Evolutionary conservation across 2,113 vertebrate genomes (phyloP).

Genomic region (Suricata suricatta): DNA sequence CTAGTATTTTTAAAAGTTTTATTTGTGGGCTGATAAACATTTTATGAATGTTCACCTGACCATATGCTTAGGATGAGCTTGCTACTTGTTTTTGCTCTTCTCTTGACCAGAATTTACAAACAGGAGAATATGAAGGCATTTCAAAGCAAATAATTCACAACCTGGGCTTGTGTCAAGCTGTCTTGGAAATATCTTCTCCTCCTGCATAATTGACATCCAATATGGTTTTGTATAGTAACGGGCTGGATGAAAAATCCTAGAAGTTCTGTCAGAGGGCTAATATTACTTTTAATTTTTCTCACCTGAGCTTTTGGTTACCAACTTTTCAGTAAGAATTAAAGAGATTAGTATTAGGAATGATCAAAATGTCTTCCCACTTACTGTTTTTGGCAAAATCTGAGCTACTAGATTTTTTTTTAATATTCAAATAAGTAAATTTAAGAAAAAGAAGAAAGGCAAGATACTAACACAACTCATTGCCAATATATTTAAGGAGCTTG

Average conservation of each 20-base stretch:
- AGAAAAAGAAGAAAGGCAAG: background rate
- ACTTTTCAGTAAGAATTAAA: constrained; percentile 13
- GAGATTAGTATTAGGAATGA: background rate
- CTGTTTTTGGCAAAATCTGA: constrained; percentile 4
- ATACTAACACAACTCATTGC: background rate
- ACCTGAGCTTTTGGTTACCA: background rate
- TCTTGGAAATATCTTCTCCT: constrained; percentile 18
- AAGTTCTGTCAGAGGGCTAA: background rate
- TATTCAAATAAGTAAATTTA: background rate
- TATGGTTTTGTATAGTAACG: background rate
- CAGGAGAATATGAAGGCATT: constrained; percentile 52
- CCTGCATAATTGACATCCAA: background rate
- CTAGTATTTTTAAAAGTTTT: constrained; percentile 48
- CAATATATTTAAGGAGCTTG: background rate
- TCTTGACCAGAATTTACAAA: constrained; percentile 53
- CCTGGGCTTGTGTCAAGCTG: background rate
- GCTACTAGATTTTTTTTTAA: background rate
- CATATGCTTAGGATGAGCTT: background rate
- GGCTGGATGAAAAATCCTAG: background rate
- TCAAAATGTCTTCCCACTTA: background rate
- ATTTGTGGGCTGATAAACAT: constrained; percentile 56
- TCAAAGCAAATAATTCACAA: constrained; percentile 65
- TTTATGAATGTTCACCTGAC: constrained; percentile 60
- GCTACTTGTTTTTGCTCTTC: constrained; percentile 42
- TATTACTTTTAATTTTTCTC: background rate